These are phyloP conservation scores for Smittia sp. DNA, from an alignment of 2,888 invertebrate species.

Conservation along the genomic window DNA sequence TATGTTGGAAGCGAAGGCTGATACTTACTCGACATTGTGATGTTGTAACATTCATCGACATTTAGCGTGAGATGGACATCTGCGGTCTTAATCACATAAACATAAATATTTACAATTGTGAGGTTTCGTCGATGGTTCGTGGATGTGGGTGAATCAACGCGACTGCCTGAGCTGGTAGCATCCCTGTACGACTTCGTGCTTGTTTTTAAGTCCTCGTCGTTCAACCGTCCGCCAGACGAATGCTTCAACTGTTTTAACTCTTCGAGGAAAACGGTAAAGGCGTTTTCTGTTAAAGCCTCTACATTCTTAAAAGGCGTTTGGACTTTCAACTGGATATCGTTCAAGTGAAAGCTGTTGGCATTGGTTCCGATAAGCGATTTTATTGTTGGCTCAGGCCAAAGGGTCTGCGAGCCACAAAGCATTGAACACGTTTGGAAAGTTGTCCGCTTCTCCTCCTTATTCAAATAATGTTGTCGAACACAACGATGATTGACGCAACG, in stretches of 20 bases:
- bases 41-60: conserved; percentile 72
- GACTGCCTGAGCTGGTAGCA: background rate
- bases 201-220: background rate
- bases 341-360: conserved; percentile 57
- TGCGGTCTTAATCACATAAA: conserved; percentile 58
- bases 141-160: background rate
- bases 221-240: background rate
- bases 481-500: conserved; percentile 68
- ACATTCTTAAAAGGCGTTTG: conserved; percentile 49
- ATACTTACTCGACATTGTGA: conserved; percentile 59
- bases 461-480: conserved; percentile 57
- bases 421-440: conserved; percentile 74
- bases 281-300: conserved; percentile 47
- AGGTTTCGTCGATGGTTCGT: conserved; percentile 5
- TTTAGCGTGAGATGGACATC: conserved; percentile 62
- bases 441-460: conserved; percentile 53
- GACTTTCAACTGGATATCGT: conserved; percentile 49
- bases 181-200: background rate
- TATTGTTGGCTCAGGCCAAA: conserved; percentile 80
- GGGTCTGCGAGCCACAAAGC: conserved; percentile 65
- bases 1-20: background rate
- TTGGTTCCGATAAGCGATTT: conserved; percentile 65
- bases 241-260: conserved; percentile 46
- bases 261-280: conserved; percentile 50
- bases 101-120: conserved; percentile 48